phyloP scores from a whole-genome alignment of 2,113 vertebrate species.

The Taurulus bubalis region DNA sequence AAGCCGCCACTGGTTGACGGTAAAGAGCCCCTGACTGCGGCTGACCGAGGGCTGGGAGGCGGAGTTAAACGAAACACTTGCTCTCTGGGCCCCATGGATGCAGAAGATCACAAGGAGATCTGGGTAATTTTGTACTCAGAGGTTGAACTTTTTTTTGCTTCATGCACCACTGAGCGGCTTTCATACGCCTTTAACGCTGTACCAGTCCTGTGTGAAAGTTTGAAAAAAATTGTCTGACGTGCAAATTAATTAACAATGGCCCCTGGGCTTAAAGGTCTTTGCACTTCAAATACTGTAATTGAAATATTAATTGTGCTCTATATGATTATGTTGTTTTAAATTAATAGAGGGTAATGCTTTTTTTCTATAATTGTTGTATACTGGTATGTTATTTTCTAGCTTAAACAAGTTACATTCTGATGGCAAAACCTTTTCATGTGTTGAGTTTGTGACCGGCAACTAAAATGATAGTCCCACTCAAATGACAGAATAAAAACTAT shows the following conservation, averaged over 20 bases:
- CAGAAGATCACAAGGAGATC: too few relatives aligned
- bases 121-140: too few relatives aligned
- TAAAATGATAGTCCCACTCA: constrained; percentile 41
- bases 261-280: not conserved
- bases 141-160: too few relatives aligned
- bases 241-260: too few relatives aligned
- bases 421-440: not conserved
- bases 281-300: not conserved
- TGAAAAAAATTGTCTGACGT: not conserved
- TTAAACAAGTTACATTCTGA: not conserved
- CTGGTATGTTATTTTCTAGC: not conserved
- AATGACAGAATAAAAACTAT: constrained; percentile 55
- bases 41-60: not conserved
- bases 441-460: constrained; percentile 6
- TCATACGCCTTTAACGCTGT: too few relatives aligned
- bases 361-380: not conserved
- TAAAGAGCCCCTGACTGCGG: too few relatives aligned
- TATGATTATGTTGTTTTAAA: not conserved
- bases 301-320: not conserved
- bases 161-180: too few relatives aligned
- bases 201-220: not conserved
- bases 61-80: not conserved
- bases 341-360: not conserved
- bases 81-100: too few relatives aligned
- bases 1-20: too few relatives aligned